Percentiles rank a stretch among this genome's conserved stretches.
phyloP scores from a whole-genome alignment of 2,888 invertebrate genomes.

The Parapristionchus giblindavisi region DNA sequence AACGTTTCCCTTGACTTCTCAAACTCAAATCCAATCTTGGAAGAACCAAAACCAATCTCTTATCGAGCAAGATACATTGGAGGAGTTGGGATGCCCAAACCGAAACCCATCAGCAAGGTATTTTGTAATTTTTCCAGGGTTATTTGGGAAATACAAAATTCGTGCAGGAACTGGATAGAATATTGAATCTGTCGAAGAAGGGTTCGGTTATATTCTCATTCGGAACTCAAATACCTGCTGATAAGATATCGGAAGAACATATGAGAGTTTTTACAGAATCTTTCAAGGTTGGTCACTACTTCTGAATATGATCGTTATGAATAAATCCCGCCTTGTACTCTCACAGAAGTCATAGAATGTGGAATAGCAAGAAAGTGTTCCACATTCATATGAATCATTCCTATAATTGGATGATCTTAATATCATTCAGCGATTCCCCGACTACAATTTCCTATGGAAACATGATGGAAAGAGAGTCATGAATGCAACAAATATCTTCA shows the following conservation, averaged over 20 bases:
- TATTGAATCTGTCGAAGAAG: constrained; percentile 35
- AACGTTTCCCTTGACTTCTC: constrained; percentile 3
- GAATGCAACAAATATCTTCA: constrained; percentile 48
- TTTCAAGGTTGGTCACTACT: constrained; percentile 29
- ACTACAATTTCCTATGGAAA: constrained; percentile 37
- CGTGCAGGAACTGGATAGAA: constrained; percentile 39
- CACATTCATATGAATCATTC: not conserved
- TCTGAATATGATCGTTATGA: too few species aligned
- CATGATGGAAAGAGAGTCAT: constrained; percentile 8
- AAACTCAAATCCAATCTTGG: constrained; percentile 31
- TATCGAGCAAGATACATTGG: constrained; percentile 9
- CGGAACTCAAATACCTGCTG: constrained; percentile 48
- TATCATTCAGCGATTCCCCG: constrained; percentile 32
- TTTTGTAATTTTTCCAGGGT: not conserved
- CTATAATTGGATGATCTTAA: not conserved
- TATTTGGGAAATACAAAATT: too few species aligned
- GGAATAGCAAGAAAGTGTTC: too few species aligned
- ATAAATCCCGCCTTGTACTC: too few species aligned
- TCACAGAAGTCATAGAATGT: too few species aligned
- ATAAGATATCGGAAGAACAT: not conserved
- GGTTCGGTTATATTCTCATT: constrained; percentile 57
- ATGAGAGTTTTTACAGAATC: not conserved
- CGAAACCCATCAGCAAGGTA: constrained; percentile 21
- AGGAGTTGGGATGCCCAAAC: constrained; percentile 19
- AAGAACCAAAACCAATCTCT: constrained; percentile 31